Percentiles rank a stretch among this genome's conserved stretches.
These are phyloP conservation scores for Ophiothrix spiculata DNA, from an alignment of 35 echinoderm and acorn worm species.

Conservation along the genomic window DNA sequence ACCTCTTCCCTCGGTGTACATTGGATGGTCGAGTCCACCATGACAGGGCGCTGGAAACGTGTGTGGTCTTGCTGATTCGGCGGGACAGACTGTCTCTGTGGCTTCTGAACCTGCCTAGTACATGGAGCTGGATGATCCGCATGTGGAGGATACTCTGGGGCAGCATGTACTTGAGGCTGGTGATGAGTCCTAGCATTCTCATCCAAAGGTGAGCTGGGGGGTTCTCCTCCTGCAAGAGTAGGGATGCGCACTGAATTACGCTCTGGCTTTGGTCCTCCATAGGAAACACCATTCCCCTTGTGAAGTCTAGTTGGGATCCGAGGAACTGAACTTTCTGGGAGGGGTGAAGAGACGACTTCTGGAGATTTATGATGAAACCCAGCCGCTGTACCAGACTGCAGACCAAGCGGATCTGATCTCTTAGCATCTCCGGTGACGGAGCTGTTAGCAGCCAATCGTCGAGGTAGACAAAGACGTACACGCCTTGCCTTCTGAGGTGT, in stretches of 20 bases:
- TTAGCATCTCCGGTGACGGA: conserved; percentile 27
- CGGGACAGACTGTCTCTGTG: not conserved
- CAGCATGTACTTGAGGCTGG: no score
- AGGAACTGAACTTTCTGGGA: conserved; percentile 20
- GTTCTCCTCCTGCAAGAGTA: not conserved
- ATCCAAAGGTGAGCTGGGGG: conserved; percentile 39
- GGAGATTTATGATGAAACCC: not conserved
- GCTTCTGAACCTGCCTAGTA: conserved; percentile 11
- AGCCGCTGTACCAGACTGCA: not conserved
- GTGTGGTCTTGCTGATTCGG: not conserved
- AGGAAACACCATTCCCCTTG: not conserved
- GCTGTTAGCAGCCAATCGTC: not conserved
- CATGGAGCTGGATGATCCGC: conserved; percentile 18
- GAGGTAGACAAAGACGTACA: not conserved
- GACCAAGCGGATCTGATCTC: not conserved
- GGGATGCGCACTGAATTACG: not conserved
- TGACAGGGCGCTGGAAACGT: not conserved
- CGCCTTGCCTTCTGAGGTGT: conserved; percentile 2
- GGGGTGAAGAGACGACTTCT: conserved; percentile 30
- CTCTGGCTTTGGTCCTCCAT: not conserved
- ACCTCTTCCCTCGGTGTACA: not conserved
- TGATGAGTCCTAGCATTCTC: not conserved
- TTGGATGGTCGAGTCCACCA: not conserved
- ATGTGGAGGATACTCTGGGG: conserved; percentile 18
- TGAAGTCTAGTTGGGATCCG: conserved; percentile 4